Evolutionary conservation across 2,888 invertebrate genomes (phyloP).

Genomic region (Aleiodes leptofemur): DNA sequence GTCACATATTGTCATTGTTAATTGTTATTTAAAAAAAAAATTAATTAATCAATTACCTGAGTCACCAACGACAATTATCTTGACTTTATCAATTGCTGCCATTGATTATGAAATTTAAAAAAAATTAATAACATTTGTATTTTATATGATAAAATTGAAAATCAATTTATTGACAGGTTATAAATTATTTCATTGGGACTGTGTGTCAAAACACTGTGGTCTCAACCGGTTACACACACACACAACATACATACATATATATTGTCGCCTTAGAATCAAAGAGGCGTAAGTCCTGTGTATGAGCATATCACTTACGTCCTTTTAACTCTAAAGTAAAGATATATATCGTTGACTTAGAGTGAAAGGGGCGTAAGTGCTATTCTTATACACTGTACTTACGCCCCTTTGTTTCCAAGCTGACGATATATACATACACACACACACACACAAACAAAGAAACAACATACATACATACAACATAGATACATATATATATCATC

Average conservation of each 20-base stretch:
- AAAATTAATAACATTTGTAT: slow-evolving; percentile 39
- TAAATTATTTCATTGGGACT: slow-evolving; percentile 23
- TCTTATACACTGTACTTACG: no score
- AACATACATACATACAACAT: no score
- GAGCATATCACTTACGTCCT: no score
- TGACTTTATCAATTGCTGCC: slow-evolving; percentile 92
- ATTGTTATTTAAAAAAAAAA: neutral
- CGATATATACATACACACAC: no score
- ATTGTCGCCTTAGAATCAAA: no score
- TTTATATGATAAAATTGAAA: neutral
- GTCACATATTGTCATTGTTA: slow-evolving; percentile 21
- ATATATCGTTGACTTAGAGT: no score
- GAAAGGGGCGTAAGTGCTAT: no score
- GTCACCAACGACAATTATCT: slow-evolving; percentile 94
- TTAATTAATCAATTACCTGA: slow-evolving; percentile 79
- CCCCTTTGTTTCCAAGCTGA: no score
- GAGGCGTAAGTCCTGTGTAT: no score
- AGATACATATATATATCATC: no score
- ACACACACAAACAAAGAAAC: no score
- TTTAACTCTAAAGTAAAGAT: no score
- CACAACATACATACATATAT: neutral
- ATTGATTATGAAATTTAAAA: slow-evolving; percentile 74
- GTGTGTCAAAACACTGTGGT: slow-evolving; percentile 48
- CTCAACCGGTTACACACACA: slow-evolving; percentile 20
- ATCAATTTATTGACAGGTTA: slow-evolving; percentile 45